Evolutionary conservation across 2,113 vertebrate species (phyloP), one percentile per base, ranked within the genome.

Genomic region (Dasypus novemcinctus): DNA sequence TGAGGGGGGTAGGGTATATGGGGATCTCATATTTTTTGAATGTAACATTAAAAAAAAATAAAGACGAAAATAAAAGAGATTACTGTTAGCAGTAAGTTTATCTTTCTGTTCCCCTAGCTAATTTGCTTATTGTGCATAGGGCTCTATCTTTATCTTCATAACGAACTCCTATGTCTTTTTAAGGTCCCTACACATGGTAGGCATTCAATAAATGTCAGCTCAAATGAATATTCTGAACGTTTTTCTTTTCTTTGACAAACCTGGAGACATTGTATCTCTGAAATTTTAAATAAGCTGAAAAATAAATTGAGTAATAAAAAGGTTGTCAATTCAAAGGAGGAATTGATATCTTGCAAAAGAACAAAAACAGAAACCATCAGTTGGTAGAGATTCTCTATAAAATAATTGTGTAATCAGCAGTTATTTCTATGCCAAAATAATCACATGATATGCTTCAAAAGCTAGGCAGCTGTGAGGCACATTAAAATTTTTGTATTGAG

Each of bases 361-460:
- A 54, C 31, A 69, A 74, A 3, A 46, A 36, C 38, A 57, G 78
- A 1, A 87, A 88, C n/a, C 54, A 57, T 33, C 18, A 64, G 5
- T 64, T 84, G 52, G 69, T 85, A 54, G 17, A 76, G 4, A 80
- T 71, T 80, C 18, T 87, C 29, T 31, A 21, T 38, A 66, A 84
- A 93, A 52, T 33, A 82, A 68, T 46, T 71, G 29, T 46, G 71
- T 71, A 23, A 66, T 81, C 63, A 69, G 36, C 31, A 79, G 18
- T 43, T 95, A 68, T 93, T 89, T 86, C 41, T 68, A 80, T 12
- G 85, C 49, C 25, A 36, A 89, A 18, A 66, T 83, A 94, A 78
- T 59, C 27, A 64, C 9, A 21, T 54, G 20, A 57, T 17, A 23
- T 43, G 9, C 17, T 57, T 94, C n/a, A 49, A 66, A 93, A 79